Conservation (phyloP, 2,797 vertebrate species). For the Eulemur mongoz region DNA sequence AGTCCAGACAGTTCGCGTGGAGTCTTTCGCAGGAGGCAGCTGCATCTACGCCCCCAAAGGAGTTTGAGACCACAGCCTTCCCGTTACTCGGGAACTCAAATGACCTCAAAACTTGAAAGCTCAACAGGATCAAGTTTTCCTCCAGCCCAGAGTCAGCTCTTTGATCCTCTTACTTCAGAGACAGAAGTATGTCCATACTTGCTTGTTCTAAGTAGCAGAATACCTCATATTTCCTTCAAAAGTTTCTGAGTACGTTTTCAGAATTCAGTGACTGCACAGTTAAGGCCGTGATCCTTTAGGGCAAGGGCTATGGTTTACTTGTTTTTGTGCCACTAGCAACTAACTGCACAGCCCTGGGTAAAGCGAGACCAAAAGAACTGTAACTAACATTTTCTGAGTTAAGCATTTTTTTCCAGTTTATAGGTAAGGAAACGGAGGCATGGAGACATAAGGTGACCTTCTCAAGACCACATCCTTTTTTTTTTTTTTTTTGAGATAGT, state of each 20-base stretch:
- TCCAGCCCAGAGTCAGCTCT: background rate
- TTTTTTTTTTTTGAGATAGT: too few relatives aligned
- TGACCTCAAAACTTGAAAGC: background rate
- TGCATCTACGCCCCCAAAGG: too few relatives aligned
- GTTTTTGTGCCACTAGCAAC: background rate
- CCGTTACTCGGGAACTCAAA: background rate
- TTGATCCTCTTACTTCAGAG: background rate
- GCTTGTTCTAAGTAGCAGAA: background rate
- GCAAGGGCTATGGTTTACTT: background rate
- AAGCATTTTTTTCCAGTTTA: background rate
- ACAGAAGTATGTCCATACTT: background rate
- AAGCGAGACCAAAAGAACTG: background rate
- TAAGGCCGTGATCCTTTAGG: background rate
- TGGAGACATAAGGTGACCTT: background rate
- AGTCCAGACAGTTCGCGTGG: background rate
- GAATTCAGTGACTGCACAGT: background rate
- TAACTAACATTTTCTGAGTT: background rate
- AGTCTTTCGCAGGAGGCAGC: background rate
- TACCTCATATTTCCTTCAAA: background rate
- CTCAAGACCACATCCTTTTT: background rate
- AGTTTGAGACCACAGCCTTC: background rate
- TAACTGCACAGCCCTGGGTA: background rate
- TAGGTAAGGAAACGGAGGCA: background rate
- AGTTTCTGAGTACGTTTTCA: background rate
- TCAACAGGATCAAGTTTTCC: background rate